Evolutionary conservation across 2,113 vertebrate genomes (phyloP).

Genomic region (Muscicapa adusta): DNA sequence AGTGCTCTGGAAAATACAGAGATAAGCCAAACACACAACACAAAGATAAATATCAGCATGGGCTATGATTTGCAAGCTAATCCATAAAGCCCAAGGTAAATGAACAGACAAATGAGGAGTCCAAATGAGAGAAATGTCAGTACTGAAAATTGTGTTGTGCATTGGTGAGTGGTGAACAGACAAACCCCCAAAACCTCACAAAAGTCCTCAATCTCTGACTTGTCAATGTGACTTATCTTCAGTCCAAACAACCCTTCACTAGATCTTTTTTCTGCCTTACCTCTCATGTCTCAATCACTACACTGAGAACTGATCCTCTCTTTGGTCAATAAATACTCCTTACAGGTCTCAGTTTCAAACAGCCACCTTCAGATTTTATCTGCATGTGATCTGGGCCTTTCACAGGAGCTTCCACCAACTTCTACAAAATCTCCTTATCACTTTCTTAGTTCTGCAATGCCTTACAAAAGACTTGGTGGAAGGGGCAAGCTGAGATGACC

Average conservation of each 20-base stretch:
- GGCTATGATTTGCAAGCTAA: not conserved
- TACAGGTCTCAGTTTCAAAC: not conserved
- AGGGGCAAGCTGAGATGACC: not conserved
- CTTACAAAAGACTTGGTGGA: not conserved
- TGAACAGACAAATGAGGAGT: not conserved
- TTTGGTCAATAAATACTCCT: not conserved
- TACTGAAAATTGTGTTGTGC: fast-evolving
- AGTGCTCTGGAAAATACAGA: not conserved
- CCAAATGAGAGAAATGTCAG: not conserved
- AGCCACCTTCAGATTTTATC: not conserved
- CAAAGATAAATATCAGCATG: slow-evolving; percentile 3
- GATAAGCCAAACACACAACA: not conserved
- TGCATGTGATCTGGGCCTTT: not conserved
- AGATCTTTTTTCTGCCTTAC: not conserved
- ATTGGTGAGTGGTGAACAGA: not conserved
- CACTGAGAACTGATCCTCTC: not conserved
- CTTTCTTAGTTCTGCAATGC: not conserved
- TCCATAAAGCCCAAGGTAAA: not conserved
- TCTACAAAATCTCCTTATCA: not conserved
- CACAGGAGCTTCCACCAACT: not conserved
- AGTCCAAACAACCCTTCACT: not conserved
- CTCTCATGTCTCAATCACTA: not conserved
- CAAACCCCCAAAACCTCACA: not conserved
- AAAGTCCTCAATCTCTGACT: not conserved
- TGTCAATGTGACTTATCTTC: not conserved